phyloP scores from a whole-genome alignment of 2,797 vertebrate genomes.

The Kryptolebias ocellatus region DNA sequence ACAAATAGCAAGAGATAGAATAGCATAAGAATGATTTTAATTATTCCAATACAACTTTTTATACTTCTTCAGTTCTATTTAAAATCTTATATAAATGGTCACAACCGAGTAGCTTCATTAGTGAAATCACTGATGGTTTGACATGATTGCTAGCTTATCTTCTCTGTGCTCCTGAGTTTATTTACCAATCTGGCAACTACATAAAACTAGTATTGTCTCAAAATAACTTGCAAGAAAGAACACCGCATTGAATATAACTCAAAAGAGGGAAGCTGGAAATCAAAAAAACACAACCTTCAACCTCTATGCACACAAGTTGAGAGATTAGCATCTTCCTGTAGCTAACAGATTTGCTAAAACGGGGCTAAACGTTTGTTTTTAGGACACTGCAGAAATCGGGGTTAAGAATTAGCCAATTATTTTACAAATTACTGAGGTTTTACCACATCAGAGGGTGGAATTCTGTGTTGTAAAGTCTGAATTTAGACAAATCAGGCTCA shows the following conservation, averaged over 20 bases:
- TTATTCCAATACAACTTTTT: neutral
- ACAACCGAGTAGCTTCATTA: neutral
- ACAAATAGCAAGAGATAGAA: neutral
- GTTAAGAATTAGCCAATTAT: neutral
- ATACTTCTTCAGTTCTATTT: neutral
- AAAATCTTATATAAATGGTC: neutral
- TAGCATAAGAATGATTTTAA: neutral
- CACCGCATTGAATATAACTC: neutral
- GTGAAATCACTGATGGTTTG: neutral
- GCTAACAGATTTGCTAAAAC: too few relatives aligned
- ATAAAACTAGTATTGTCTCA: neutral
- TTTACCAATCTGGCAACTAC: neutral
- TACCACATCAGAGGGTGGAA: neutral
- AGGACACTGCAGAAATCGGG: neutral
- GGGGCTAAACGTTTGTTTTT: neutral
- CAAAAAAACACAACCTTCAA: neutral
- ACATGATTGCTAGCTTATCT: neutral
- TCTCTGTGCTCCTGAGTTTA: neutral
- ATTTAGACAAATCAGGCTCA: neutral
- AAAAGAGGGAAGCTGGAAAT: neutral
- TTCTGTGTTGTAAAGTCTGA: neutral
- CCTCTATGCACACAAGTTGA: neutral
- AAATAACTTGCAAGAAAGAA: neutral
- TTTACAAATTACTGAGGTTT: neutral
- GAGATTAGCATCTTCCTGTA: neutral